Evolutionary conservation across 2,888 invertebrate genomes (phyloP).

Genomic region (Nipponacmea schrenckii): DNA sequence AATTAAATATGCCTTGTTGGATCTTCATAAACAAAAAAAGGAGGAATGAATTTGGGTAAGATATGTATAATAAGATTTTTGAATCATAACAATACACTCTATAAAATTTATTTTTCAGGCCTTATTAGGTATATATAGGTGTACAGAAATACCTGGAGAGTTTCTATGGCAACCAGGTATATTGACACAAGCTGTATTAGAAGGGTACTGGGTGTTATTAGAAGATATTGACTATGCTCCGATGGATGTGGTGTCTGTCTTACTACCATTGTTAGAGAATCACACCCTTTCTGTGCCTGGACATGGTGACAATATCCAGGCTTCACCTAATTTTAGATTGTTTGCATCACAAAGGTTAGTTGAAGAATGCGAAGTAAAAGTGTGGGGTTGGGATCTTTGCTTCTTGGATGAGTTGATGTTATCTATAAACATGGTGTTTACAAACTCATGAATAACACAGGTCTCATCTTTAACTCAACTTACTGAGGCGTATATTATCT

Average conservation of each 20-base stretch:
- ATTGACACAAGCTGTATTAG: conserved; percentile 76
- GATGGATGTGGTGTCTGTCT: conserved; percentile 88
- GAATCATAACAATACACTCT: too few species aligned
- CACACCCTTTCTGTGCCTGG: conserved; percentile 86
- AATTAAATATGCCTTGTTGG: too few species aligned
- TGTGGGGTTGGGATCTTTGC: too few species aligned
- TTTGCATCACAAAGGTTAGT: conserved; percentile 83
- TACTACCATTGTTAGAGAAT: conserved; percentile 87
- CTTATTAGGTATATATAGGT: conserved; percentile 90
- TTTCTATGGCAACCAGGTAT: conserved; percentile 97
- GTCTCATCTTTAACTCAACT: too few species aligned
- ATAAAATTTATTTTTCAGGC: conserved; percentile 67
- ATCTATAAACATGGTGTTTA: too few species aligned
- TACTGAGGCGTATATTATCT: too few species aligned
- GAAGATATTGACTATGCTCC: conserved; percentile 97
- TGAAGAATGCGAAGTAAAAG: too few species aligned
- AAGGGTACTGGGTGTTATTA: conserved; percentile 83
- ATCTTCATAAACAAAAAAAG: too few species aligned
- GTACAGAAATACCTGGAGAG: conserved; percentile 96
- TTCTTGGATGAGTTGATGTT: too few species aligned
- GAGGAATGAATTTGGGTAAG: too few species aligned
- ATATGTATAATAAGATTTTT: too few species aligned
- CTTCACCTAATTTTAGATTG: conserved; percentile 88
- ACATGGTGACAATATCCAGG: conserved; percentile 83
- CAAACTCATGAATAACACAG: too few species aligned